phyloP scores from a whole-genome alignment of 2,797 vertebrate species.

The Cottoperca gobio region DNA sequence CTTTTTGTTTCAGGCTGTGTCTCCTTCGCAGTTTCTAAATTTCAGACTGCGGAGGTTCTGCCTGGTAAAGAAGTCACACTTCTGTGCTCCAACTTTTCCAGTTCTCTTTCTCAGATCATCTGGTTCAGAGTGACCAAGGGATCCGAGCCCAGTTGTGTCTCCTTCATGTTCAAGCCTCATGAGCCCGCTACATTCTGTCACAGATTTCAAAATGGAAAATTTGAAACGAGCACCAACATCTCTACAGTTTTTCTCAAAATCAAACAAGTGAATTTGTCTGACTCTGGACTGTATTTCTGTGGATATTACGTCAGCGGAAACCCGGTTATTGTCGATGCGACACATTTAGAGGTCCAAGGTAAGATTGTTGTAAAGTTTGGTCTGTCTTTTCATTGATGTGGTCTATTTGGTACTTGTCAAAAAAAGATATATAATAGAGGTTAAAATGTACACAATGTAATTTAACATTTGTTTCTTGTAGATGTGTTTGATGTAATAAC shows the following conservation, averaged over 20 bases:
- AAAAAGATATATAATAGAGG: too few species aligned
- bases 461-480: not conserved
- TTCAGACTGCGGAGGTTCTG: conserved; percentile 29
- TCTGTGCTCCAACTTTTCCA: conserved; percentile 29
- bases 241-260: conserved; percentile 37
- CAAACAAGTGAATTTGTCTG: conserved; percentile 24
- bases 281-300: conserved; percentile 66
- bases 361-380: not conserved
- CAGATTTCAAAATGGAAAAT: conserved; percentile 1
- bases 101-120: rapidly evolving
- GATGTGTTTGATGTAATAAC: not conserved
- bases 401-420: not conserved
- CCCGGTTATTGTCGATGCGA: not conserved
- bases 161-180: not conserved
- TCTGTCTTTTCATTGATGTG: not conserved
- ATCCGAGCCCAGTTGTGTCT: conserved; percentile 4
- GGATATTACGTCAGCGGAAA: not conserved
- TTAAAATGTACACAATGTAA: not conserved
- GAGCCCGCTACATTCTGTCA: not conserved
- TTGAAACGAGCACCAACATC: conserved; percentile 19
- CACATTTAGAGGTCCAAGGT: conserved; percentile 30
- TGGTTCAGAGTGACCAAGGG: conserved; percentile 53
- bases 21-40: conserved; percentile 1
- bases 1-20: conserved; percentile 21
- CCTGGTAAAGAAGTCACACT: conserved; percentile 31